phyloP scores from a whole-genome alignment of 2,888 invertebrate genomes.

The Apamea epomidion region DNA sequence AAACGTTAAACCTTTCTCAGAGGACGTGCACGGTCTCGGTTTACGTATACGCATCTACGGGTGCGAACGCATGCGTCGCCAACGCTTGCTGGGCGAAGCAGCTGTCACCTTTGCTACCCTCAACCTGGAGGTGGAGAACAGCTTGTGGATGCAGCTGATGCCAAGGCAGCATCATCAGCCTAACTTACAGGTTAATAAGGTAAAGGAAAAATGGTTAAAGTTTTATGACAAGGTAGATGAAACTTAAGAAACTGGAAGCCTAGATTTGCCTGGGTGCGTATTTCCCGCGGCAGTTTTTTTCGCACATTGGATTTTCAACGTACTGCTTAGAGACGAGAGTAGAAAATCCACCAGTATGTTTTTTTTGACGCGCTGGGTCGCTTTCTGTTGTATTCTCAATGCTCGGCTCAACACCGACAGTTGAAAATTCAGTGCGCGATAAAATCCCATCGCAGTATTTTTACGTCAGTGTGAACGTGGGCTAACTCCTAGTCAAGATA shows the following conservation, averaged over 20 bases:
- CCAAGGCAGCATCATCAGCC: slow-evolving; percentile 90
- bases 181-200: slow-evolving; percentile 74
- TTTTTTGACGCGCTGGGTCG: no score
- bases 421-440: no score
- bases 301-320: no score
- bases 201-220: background rate
- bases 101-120: slow-evolving; percentile 97
- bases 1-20: slow-evolving; percentile 81
- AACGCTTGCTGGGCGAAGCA: slow-evolving; percentile 97
- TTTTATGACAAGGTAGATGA: background rate
- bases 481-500: no score
- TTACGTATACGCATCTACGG: slow-evolving; percentile 97
- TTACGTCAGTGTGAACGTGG: no score
- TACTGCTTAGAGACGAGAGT: no score
- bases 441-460: no score
- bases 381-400: no score
- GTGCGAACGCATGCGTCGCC: slow-evolving; percentile 97
- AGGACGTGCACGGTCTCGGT: slow-evolving; percentile 98
- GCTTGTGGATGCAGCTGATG: slow-evolving; percentile 96
- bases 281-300: background rate
- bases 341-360: no score
- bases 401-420: no score
- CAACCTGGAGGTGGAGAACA: slow-evolving; percentile 97
- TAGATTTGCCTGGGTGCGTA: background rate
- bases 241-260: background rate